phyloP scores from a whole-genome alignment of 2,797 vertebrate genomes.

The Urocyon cinereoargenteus region DNA sequence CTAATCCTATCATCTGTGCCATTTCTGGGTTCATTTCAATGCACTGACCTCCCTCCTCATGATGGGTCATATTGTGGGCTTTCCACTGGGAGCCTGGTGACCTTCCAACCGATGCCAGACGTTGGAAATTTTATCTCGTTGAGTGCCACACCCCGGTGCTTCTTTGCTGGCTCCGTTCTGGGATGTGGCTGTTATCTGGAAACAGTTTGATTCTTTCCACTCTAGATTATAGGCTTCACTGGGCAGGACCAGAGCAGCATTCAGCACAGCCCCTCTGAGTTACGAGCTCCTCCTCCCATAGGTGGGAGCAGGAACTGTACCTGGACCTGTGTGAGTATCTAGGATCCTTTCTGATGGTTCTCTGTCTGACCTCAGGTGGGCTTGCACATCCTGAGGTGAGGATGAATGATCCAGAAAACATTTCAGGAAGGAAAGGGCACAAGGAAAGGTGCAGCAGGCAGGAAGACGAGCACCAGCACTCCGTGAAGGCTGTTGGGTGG shows the following conservation, averaged over 20 bases:
- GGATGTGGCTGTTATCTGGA: neutral
- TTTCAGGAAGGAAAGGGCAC: neutral
- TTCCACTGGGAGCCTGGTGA: rapidly evolving
- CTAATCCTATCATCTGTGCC: rapidly evolving
- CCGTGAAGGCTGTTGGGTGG: rapidly evolving
- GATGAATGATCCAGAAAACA: rapidly evolving
- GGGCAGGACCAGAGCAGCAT: neutral
- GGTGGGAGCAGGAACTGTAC: neutral
- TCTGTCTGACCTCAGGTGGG: neutral
- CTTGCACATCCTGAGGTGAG: neutral
- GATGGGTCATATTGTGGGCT: neutral
- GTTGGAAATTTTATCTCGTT: rapidly evolving
- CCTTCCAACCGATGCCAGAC: rapidly evolving
- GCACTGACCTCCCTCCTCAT: rapidly evolving
- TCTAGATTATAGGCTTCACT: neutral
- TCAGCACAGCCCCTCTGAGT: neutral
- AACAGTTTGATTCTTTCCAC: neutral
- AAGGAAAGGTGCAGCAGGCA: rapidly evolving
- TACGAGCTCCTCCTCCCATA: neutral
- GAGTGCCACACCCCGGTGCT: neutral
- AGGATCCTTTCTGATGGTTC: rapidly evolving
- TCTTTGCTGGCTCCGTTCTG: neutral
- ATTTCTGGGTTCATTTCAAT: neutral
- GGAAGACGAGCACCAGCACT: neutral
- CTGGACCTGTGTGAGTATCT: neutral